Base-by-base conservation (phyloP, 2,797 vertebrate genomes). In the Pogoniulus pusillus region DNA sequence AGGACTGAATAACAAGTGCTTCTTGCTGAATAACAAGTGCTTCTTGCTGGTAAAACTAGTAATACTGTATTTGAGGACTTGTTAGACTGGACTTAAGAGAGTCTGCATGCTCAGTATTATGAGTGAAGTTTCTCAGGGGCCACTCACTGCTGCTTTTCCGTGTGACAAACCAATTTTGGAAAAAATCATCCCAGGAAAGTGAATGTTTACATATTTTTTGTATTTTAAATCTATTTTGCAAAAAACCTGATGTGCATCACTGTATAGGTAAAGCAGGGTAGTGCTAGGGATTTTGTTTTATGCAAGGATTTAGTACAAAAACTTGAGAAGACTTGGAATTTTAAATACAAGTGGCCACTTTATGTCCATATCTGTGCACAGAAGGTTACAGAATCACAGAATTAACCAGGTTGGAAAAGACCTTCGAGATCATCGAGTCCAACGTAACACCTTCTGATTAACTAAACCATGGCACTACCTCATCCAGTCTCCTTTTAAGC, bases 11-110 rank as follows among this genome's bases (percentile, higher is more conserved):
- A 87, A 89, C 59, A 83, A 91, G 35, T 66, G 13, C 24, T 66
- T 66, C 68, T 76, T 95, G 64, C 89, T 94, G 68, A 89, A 59
- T 92, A 87, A 89, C 59, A 83, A 91, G 35, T 66, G 13, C 24
- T 66, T 66, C 68, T 76, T 95, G 64, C 89, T 94, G 68, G 91
- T 81, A 82, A 82, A 95, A 85, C 89, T 91, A 69, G 84, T 91
- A 82, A 53, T 85, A 47, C 72, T 49, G 65, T 85, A 54, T 41
- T 85, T 85, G 71, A 73, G 93, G 27, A 91, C 92, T 92, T 83
- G 82, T 24, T 92, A 73, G 80, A 85, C 91, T 85, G 64, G 80
- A 81, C 87, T 73, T 76, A 65, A 66, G 65, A 75, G 66, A 71
- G 66, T 41, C 55, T 85, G 69, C 29, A 26, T 29, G 37, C 58